Base-by-base conservation (phyloP, 2,888 invertebrate genomes). In the Melikaiella ostensackeni region DNA sequence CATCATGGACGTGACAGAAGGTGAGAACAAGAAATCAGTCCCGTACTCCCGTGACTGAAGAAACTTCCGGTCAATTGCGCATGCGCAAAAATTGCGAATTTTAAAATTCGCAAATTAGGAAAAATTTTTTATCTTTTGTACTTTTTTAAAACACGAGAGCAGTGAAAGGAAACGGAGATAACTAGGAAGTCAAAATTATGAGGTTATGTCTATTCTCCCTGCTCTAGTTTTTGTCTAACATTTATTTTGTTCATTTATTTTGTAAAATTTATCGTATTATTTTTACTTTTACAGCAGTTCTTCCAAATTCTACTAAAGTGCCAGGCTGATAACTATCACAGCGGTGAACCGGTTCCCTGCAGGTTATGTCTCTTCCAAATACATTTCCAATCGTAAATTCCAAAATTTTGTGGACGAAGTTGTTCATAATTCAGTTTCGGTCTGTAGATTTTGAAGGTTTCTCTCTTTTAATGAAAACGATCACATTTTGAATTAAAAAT, bases 301-400 rank as follows among this genome's bases (percentile, higher is more conserved):
- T 84, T 63, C 89, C 89, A 76, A 91, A 84, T 85, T 90, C 91
- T 50, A 87, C 83, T 64, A 90, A 82, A 70, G 83, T 84, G 59
- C 91, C 90, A 6, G 91, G 91, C 79, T 91, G 91, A 84, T 89
- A 90, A 63, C 83, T 84, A 80, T 91, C 91, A 46, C 90, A 91
- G 76, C 83, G 86, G 81, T 88, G 82, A 35, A 90, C 84, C 0
- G 89, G 88, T 78, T 90, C 90, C 80, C 86, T 84, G 76, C 89
- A 90, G 78, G 91, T 91, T 77, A 90, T 82, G 46, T 90, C 90
- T 78, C 85, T 88, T 16, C 90, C 90, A 75, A 90, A 89, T 74
- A 90, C 21, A 66, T 79, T 85, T 75, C 90, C 90, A 57, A 90
- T 77, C 4, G 90, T 90, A 6, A 74, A 78, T 11, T 90, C 89